A percentile compares a stretch with the other conserved stretches of the same genome.
phyloP scores from a whole-genome alignment of 2,113 vertebrate genomes.

The Laticauda colubrina region DNA sequence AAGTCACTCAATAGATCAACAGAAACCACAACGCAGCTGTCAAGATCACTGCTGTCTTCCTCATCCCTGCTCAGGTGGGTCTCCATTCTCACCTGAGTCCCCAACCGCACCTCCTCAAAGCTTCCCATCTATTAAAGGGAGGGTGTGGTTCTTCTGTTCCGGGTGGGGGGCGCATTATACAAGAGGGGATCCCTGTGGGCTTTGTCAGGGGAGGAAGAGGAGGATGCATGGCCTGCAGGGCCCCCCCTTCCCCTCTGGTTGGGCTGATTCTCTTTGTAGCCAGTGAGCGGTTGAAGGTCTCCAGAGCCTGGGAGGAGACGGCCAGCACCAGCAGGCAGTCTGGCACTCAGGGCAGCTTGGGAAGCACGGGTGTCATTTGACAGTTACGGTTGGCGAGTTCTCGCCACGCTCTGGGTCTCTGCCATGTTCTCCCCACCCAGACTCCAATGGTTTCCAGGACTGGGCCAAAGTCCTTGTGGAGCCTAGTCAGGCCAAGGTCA shows the following conservation, averaged over 20 bases:
- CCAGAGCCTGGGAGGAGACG: neutral
- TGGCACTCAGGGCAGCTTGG: neutral
- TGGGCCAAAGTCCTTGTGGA: neutral
- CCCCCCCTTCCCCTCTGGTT: too few species aligned
- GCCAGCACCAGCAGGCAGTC: too few species aligned
- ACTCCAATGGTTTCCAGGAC: neutral
- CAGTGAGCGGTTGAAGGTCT: neutral
- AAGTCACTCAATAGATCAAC: neutral
- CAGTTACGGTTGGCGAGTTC: neutral
- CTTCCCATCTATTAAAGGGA: neutral
- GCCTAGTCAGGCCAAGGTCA: neutral
- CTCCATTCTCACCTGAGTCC: neutral
- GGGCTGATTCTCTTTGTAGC: too few species aligned
- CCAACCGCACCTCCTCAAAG: neutral
- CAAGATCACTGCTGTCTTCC: neutral
- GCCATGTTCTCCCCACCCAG: neutral
- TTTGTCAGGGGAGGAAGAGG: too few species aligned
- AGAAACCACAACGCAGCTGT: too few species aligned
- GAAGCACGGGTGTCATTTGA: neutral
- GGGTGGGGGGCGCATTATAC: neutral
- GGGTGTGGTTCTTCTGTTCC: too few species aligned
- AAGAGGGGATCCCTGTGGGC: neutral
- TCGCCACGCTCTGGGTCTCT: rapidly evolving
- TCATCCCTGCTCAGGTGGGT: neutral
- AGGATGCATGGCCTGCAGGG: too few species aligned